These are phyloP conservation scores for Cryptotermes secundus DNA, from an alignment of 1,140 invertebrate species.

Conservation along the genomic window DNA sequence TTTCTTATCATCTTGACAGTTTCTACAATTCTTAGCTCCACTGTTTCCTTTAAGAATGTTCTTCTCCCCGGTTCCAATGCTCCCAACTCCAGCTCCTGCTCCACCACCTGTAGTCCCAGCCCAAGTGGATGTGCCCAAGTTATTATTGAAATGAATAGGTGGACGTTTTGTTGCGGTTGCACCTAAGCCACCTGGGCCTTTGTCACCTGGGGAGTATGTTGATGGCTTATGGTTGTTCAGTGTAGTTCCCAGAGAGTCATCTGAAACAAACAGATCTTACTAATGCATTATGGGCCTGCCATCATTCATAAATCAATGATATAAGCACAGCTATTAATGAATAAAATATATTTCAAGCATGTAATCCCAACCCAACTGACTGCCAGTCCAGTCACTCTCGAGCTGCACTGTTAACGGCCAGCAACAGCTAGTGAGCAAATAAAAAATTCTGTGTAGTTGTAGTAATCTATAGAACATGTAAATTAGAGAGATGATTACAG, in stretches of 20 bases:
- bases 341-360: too few species aligned
- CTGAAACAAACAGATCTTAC: not conserved
- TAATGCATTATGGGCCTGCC: not conserved
- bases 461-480: too few species aligned
- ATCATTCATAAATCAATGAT: too few species aligned
- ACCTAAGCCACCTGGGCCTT: constrained; percentile 21
- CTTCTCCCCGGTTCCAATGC: constrained; percentile 34
- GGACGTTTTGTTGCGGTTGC: constrained; percentile 30
- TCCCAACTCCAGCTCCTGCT: not conserved
- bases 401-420: too few species aligned
- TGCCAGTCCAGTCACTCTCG: too few species aligned
- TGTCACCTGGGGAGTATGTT: constrained; percentile 2
- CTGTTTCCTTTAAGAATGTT: constrained; percentile 37
- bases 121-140: constrained; percentile 45
- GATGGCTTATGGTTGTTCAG: constrained; percentile 40
- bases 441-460: too few species aligned
- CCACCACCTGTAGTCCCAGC: not conserved
- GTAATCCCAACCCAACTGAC: too few species aligned
- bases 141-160: constrained; percentile 50
- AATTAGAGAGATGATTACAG: too few species aligned
- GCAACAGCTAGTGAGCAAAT: too few species aligned
- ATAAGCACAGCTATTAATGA: too few species aligned
- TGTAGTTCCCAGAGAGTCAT: constrained; percentile 24
- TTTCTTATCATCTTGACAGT: constrained; percentile 36
- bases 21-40: constrained; percentile 33